Percentiles rank a stretch among this genome's conserved stretches.
These are phyloP conservation scores for Gryllus bimaculatus DNA, from an alignment of 1,140 invertebrate species.

Conservation along the genomic window DNA sequence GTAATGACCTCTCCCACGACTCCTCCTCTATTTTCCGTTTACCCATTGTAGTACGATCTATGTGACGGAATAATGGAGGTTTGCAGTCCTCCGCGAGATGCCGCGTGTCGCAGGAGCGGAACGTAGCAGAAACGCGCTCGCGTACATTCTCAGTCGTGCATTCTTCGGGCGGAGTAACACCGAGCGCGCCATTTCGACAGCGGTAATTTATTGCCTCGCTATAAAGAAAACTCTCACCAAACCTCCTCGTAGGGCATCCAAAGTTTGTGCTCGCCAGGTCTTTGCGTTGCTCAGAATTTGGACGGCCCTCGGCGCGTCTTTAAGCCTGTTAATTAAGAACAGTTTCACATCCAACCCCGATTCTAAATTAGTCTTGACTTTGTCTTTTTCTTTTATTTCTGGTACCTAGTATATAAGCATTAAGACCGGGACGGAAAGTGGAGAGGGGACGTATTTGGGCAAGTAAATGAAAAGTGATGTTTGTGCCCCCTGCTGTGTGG, in stretches of 20 bases:
- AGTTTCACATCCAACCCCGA: constrained; percentile 10
- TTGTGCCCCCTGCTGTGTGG: not conserved
- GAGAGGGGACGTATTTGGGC: not conserved
- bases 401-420: not conserved
- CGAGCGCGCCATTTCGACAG: too few species aligned
- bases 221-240: too few species aligned
- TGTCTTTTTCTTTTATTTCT: not conserved
- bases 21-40: not conserved
- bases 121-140: too few species aligned
- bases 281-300: not conserved
- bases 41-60: constrained; percentile 1
- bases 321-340: constrained; percentile 13
- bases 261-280: too few species aligned
- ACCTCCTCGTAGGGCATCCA: too few species aligned
- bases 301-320: not conserved
- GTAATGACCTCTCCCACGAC: not conserved
- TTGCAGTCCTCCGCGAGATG: not conserved
- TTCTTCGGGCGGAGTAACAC: too few species aligned
- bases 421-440: not conserved
- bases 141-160: too few species aligned
- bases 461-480: constrained; percentile 13
- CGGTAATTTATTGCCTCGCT: too few species aligned
- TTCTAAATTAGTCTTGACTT: constrained; percentile 12
- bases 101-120: not conserved
- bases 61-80: not conserved